Conservation (phyloP, 2,888 invertebrate species). For the Athripsodes cinereus region DNA sequence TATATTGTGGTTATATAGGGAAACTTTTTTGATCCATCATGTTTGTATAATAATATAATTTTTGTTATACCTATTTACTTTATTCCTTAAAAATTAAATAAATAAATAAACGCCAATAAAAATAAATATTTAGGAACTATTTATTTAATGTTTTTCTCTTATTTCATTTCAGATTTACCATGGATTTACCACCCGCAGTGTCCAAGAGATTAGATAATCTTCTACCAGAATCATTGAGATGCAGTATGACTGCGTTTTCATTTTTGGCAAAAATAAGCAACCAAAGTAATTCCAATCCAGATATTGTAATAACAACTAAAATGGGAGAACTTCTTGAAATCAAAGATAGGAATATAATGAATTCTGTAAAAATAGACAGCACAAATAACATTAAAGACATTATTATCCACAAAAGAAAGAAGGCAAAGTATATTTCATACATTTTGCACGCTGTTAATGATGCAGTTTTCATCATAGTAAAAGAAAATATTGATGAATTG, state of each 20-base stretch:
- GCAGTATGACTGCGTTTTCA: constrained; percentile 9
- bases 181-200: constrained; percentile 10
- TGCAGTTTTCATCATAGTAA: constrained; percentile 2
- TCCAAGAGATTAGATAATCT: neutral
- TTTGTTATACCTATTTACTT: no score
- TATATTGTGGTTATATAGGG: no score
- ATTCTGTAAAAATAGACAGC: neutral
- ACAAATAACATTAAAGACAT: constrained; percentile 7
- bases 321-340: constrained; percentile 20
- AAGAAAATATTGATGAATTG: constrained; percentile 7
- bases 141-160: no score
- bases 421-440: neutral
- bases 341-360: constrained; percentile 12
- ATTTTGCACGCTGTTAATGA: constrained; percentile 1
- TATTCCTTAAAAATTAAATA: no score
- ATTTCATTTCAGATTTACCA: constrained; percentile 9
- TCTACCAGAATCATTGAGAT: constrained; percentile 7
- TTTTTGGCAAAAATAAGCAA: constrained; percentile 4
- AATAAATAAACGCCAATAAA: no score
- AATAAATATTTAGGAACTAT: no score
- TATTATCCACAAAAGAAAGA: constrained; percentile 2
- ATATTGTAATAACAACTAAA: constrained; percentile 16
- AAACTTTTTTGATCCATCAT: no score
- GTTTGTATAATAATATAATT: no score
- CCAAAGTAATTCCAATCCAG: constrained; percentile 1